Percentiles rank a stretch among this genome's conserved stretches.
These are phyloP conservation scores for Biston betularia DNA, from an alignment of 2,888 invertebrate species.

Conservation along the genomic window DNA sequence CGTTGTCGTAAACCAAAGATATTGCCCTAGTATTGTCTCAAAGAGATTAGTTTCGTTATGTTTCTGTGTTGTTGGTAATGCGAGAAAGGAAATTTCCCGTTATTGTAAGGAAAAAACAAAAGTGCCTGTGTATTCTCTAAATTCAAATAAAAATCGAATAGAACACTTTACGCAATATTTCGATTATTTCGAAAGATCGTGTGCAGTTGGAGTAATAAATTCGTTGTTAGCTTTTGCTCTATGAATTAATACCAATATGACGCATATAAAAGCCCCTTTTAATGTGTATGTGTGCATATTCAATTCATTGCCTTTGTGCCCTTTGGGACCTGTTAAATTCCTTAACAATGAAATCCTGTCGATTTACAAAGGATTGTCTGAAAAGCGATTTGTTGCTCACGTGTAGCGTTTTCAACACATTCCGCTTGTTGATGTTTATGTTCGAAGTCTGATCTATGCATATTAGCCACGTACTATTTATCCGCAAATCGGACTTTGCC, in stretches of 20 bases:
- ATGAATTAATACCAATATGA: background rate
- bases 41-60: constrained; percentile 79
- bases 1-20: constrained; percentile 80
- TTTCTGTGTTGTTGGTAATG: constrained; percentile 61
- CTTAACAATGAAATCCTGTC: constrained; percentile 9
- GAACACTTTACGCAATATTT: background rate
- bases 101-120: constrained; percentile 1
- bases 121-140: background rate
- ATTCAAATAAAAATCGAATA: background rate
- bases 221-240: background rate
- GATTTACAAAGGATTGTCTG: constrained; percentile 13
- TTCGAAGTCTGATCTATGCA: background rate
- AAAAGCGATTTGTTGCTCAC: background rate
- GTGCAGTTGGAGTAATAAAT: background rate
- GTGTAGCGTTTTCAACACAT: background rate
- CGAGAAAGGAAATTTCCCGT: constrained; percentile 46
- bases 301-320: constrained; percentile 1
- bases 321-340: constrained; percentile 3
- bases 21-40: constrained; percentile 80
- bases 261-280: background rate
- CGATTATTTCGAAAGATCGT: background rate
- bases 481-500: constrained; percentile 49
- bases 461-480: constrained; percentile 23
- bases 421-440: constrained; percentile 1
- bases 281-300: constrained; percentile 3